Percentiles rank a stretch among this genome's conserved stretches.
Evolutionary conservation across 1,140 invertebrate species (phyloP).

Genomic region (Aradophagus sp.): DNA sequence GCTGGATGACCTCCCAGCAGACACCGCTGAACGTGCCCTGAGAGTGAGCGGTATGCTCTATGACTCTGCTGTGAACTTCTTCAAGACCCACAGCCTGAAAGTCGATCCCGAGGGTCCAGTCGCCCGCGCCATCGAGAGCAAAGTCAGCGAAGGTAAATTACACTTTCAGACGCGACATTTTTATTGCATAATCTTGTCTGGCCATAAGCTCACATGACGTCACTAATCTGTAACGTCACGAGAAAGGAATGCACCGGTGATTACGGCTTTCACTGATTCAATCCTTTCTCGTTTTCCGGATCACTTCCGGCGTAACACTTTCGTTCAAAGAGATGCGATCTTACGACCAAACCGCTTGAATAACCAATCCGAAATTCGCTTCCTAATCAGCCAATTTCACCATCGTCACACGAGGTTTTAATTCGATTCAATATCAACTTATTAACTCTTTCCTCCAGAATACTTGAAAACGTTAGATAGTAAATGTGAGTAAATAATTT

Average conservation of each 20-base stretch:
- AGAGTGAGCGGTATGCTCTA: constrained; percentile 76
- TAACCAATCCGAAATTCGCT: constrained; percentile 6
- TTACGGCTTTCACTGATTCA: constrained; percentile 62
- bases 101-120: constrained; percentile 75
- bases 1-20: constrained; percentile 73
- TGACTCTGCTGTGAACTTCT: constrained; percentile 75
- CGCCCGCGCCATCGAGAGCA: constrained; percentile 76
- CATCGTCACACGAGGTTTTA: constrained; percentile 11
- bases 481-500: constrained; percentile 17
- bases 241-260: constrained; percentile 54
- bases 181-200: constrained; percentile 51
- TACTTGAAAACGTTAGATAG: constrained; percentile 26
- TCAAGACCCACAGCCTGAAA: constrained; percentile 78
- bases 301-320: constrained; percentile 40
- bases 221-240: constrained; percentile 55
- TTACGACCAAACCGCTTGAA: constrained; percentile 1
- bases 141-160: constrained; percentile 77
- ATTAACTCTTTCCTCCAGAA: constrained; percentile 44
- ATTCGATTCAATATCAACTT: constrained; percentile 24
- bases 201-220: constrained; percentile 37
- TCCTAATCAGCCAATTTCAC: constrained; percentile 2
- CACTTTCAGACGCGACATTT: constrained; percentile 11
- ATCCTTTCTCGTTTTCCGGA: constrained; percentile 45
- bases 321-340: constrained; percentile 9
- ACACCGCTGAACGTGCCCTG: constrained; percentile 73